Percentiles rank a stretch among this genome's conserved stretches.
phyloP scores from a whole-genome alignment of 2,888 invertebrate species.

The Neelides folsomi region DNA sequence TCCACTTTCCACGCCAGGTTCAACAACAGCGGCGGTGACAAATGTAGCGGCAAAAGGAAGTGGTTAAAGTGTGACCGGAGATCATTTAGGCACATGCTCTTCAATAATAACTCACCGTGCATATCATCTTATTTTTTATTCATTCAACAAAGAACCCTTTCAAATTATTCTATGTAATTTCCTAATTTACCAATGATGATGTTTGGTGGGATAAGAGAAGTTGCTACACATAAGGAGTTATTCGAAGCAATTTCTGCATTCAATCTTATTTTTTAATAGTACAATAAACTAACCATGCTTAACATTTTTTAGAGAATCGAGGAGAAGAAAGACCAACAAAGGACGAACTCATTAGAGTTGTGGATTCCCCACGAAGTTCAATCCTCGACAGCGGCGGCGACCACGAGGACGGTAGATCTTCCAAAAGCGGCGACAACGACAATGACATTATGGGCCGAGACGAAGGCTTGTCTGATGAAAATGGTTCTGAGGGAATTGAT shows the following conservation, averaged over 20 bases:
- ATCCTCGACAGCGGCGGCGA: neutral
- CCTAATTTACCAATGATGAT: neutral
- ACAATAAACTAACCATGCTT: too few relatives aligned
- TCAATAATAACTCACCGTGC: constrained; percentile 9
- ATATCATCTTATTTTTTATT: constrained; percentile 9
- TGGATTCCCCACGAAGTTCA: constrained; percentile 5
- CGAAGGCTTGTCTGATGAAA: constrained; percentile 25
- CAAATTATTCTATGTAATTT: neutral
- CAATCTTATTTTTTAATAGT: too few relatives aligned
- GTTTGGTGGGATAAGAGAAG: too few relatives aligned
- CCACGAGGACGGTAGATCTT: constrained; percentile 9
- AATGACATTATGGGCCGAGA: constrained; percentile 24
- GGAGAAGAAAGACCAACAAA: neutral
- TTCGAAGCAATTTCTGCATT: too few relatives aligned
- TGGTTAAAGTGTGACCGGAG: constrained; percentile 18
- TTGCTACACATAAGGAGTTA: too few relatives aligned
- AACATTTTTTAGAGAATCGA: too few relatives aligned
- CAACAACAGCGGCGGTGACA: constrained; percentile 3
- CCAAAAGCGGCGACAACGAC: constrained; percentile 9
- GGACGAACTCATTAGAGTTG: constrained; percentile 8
- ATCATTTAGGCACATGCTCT: constrained; percentile 11
- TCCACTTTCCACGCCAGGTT: neutral
- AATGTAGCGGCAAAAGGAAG: constrained; percentile 11
- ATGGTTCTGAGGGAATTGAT: constrained; percentile 20
- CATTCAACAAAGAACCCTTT: neutral